phyloP scores from a whole-genome alignment of 2,888 invertebrate genomes.

The Macaria notata region DNA sequence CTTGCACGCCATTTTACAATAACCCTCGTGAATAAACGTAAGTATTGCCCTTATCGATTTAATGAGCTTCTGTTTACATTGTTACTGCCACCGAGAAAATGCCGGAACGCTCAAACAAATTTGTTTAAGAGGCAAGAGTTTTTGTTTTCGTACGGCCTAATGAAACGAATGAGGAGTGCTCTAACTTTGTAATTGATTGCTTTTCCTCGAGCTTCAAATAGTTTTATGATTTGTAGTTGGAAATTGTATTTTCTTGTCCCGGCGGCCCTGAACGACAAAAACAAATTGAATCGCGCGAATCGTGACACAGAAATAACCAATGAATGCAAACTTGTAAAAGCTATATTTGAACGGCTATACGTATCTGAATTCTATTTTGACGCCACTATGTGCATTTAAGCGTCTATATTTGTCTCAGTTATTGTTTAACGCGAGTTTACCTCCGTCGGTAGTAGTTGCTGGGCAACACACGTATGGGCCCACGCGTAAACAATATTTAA shows the following conservation, averaged over 20 bases:
- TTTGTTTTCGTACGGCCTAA: slow-evolving; percentile 4
- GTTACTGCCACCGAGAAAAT: slow-evolving; percentile 22
- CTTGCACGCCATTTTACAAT: slow-evolving; percentile 65
- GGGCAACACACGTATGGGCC: slow-evolving; percentile 32
- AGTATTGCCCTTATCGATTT: slow-evolving; percentile 50
- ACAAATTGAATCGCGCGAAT: no score
- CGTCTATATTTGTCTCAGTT: slow-evolving; percentile 18
- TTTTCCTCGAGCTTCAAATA: background rate
- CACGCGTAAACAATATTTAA: slow-evolving; percentile 50
- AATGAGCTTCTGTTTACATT: slow-evolving; percentile 45
- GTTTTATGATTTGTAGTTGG: background rate
- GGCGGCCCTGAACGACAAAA: no score
- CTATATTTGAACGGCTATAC: background rate
- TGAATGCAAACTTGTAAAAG: no score
- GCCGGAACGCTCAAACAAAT: slow-evolving; percentile 1
- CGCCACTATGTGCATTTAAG: slow-evolving; percentile 6
- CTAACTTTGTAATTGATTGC: slow-evolving; percentile 9
- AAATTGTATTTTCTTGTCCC: no score
- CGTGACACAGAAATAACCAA: no score
- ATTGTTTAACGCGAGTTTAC: slow-evolving; percentile 21
- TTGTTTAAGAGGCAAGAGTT: background rate
- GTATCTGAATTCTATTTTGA: slow-evolving; percentile 5
- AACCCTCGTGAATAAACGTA: slow-evolving; percentile 44
- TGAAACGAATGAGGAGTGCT: slow-evolving; percentile 5
- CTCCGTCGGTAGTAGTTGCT: slow-evolving; percentile 19